Percentiles rank a stretch among this genome's conserved stretches.
Conservation (phyloP, 2,888 invertebrate genomes). For the Drosophila fulvimacula region DNA sequence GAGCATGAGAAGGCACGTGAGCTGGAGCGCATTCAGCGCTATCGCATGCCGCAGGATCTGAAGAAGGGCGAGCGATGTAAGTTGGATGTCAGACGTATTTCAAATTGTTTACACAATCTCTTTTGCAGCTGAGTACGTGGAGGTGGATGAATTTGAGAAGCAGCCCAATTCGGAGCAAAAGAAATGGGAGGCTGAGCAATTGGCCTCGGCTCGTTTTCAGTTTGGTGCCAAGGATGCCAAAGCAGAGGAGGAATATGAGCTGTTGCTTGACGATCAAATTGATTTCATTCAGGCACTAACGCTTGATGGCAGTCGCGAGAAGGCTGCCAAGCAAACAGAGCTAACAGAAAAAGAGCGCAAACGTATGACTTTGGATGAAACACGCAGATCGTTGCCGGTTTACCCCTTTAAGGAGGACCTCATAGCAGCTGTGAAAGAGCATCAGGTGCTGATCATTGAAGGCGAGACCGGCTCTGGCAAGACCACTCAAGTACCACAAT, state of each 20-base stretch:
- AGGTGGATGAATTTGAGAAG: conserved; percentile 94
- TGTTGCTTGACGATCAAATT: conserved; percentile 97
- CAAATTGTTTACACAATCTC: background rate
- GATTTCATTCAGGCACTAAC: conserved; percentile 97
- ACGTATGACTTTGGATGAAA: conserved; percentile 94
- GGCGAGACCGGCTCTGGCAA: conserved; percentile 99
- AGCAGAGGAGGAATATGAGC: conserved; percentile 93
- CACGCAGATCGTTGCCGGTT: conserved; percentile 96
- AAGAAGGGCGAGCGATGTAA: conserved; percentile 89
- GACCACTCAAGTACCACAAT: conserved; percentile 99
- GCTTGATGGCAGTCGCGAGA: conserved; percentile 89
- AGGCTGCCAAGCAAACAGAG: conserved; percentile 86
- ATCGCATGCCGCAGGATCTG: conserved; percentile 96
- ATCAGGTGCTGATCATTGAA: conserved; percentile 97
- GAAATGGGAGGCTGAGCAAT: conserved; percentile 99
- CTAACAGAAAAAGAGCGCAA: conserved; percentile 89
- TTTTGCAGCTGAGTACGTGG: conserved; percentile 89
- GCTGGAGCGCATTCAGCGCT: conserved; percentile 95
- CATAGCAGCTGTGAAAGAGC: conserved; percentile 94
- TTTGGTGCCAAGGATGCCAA: conserved; percentile 96
- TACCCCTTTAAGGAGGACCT: conserved; percentile 96
- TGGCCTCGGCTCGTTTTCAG: conserved; percentile 95
- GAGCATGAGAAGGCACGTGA: conserved; percentile 98
- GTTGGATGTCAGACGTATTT: background rate
- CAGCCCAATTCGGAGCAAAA: conserved; percentile 93